These are phyloP conservation scores for Ochotona curzoniae DNA, from an alignment of 2,113 vertebrate species.

Conservation along the genomic window DNA sequence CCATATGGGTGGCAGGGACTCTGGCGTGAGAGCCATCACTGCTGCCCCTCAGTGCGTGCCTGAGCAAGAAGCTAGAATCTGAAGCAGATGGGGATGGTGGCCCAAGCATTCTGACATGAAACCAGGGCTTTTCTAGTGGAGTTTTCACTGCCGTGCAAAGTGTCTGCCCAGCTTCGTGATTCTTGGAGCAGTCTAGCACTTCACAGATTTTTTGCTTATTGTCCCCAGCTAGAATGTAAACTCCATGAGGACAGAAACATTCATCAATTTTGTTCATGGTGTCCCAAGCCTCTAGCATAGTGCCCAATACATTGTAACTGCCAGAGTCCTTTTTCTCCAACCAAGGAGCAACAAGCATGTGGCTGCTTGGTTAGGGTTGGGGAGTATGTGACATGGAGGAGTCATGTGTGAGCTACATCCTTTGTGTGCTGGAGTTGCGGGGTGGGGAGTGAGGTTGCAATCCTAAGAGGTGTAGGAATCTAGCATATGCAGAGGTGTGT, in stretches of 20 bases:
- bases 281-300: neutral
- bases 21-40: too few species aligned
- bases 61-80: too few species aligned
- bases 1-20: too few species aligned
- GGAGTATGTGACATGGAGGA: neutral
- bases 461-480: neutral
- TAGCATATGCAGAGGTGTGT: neutral
- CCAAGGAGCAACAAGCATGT: neutral
- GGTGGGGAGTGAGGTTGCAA: constrained; percentile 18
- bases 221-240: neutral
- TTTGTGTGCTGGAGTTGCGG: too few species aligned
- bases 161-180: neutral
- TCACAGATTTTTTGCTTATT: constrained; percentile 37
- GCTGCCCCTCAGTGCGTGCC: too few species aligned
- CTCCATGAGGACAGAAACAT: constrained; percentile 20
- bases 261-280: neutral
- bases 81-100: too few species aligned
- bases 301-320: neutral
- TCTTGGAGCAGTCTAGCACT: neutral
- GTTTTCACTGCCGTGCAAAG: too few species aligned
- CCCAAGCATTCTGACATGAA: too few species aligned
- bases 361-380: neutral
- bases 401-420: too few species aligned
- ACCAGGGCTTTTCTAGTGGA: too few species aligned
- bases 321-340: neutral